Percentiles rank a stretch among this genome's conserved stretches.
phyloP scores from a whole-genome alignment of 2,888 invertebrate genomes.

The Thymelicus lineola region DNA sequence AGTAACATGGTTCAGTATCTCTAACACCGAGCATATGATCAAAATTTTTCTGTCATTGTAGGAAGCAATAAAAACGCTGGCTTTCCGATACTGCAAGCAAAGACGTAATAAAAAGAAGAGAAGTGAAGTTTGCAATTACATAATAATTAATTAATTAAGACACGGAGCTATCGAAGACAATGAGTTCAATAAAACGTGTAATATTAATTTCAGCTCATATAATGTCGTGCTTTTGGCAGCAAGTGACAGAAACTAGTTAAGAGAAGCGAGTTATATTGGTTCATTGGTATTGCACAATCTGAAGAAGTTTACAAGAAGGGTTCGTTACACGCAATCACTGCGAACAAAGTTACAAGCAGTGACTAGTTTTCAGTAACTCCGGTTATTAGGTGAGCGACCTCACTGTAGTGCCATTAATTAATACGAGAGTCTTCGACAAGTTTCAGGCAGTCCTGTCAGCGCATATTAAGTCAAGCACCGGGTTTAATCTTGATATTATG shows the following conservation, averaged over 20 bases:
- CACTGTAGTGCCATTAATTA: slow-evolving; percentile 20
- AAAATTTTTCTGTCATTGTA: too few relatives aligned
- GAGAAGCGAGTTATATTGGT: too few relatives aligned
- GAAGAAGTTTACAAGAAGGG: neutral
- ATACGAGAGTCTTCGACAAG: slow-evolving; percentile 24
- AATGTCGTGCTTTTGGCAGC: neutral
- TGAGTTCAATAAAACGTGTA: too few relatives aligned
- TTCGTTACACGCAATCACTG: slow-evolving; percentile 7
- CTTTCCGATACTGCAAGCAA: too few relatives aligned
- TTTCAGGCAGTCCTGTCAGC: slow-evolving; percentile 15
- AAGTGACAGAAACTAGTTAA: neutral
- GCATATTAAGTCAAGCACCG: slow-evolving; percentile 10
- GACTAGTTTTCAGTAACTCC: slow-evolving; percentile 8
- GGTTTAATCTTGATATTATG: slow-evolving; percentile 9
- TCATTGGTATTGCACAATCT: slow-evolving; percentile 1
- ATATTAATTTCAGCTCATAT: too few relatives aligned
- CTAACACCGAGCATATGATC: too few relatives aligned
- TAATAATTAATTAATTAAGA: too few relatives aligned
- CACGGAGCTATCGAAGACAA: too few relatives aligned
- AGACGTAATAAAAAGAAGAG: too few relatives aligned
- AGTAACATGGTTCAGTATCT: too few relatives aligned
- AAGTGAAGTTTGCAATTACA: too few relatives aligned
- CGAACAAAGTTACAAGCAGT: neutral
- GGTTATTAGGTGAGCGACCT: slow-evolving; percentile 24
- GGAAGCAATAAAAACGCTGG: too few relatives aligned